Evolutionary conservation across 1,140 invertebrate species (phyloP), one percentile per base, ranked within the genome.

Genomic region (Piezodorus guildinii): DNA sequence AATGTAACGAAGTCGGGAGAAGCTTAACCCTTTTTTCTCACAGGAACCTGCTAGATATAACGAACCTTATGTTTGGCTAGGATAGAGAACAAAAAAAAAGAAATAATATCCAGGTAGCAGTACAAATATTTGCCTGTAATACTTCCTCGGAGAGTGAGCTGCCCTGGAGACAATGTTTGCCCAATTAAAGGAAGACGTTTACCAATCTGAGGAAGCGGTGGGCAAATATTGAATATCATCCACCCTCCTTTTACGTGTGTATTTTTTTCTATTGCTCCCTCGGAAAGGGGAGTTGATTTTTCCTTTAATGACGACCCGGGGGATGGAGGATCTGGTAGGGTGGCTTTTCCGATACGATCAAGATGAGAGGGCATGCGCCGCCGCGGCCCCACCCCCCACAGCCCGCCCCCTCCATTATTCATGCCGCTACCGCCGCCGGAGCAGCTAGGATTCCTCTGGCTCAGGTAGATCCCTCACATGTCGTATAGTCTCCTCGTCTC

Each of bases 211-310:
- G 46, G 21, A 49, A 49, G n/a, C 21, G n/a, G 21, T 49, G 10
- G 21, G 16, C 46, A 49, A 49, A 49, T 49, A 49, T 49, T 49
- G 46, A 49, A 49, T 49, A 49, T 49, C 46, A 49, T 49, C 46
- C 46, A 14, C n/a, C n/a, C 46, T 6, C 10, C 46, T 49, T 49
- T 49, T 49, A 19, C 17, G n/a, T 21, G n/a, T 21, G n/a, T 21
- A 19, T 21, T 49, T 21, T 49, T 49, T 49, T n/a, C 46, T 21
- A 19, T 49, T 49, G 6, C n/a, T 21, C 21, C 14, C 16, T 5
- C 10, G n/a, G n/a, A 30, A 30, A 19, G n/a, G 21, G 46, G 46
- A 49, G 46, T 49, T 49, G n/a, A 19, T 49, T 49, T 21, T 21
- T 21, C 46, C 21, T 49, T 21, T 49, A 49, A 49, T 49, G 46